These are phyloP conservation scores for Ophion slaviceki DNA, from an alignment of 2,888 invertebrate genomes.

Conservation along the genomic window DNA sequence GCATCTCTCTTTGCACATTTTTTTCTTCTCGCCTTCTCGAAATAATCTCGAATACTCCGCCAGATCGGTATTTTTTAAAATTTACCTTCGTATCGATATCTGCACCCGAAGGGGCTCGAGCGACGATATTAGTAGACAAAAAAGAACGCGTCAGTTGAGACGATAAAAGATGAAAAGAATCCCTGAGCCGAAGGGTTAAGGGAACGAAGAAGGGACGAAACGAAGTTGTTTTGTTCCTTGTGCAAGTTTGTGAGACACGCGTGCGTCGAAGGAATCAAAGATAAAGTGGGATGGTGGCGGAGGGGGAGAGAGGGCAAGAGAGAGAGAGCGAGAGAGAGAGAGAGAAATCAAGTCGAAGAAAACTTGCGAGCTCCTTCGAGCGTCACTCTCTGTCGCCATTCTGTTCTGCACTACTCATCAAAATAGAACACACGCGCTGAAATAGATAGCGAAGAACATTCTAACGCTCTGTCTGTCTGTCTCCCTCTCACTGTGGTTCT, in stretches of 20 bases:
- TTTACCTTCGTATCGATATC: not conserved
- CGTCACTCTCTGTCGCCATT: conserved; percentile 68
- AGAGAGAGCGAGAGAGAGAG: conserved; percentile 47
- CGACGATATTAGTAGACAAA: not conserved
- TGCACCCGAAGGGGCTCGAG: not conserved
- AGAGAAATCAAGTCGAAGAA: conserved; percentile 45
- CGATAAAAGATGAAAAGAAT: not conserved
- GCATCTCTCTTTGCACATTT: conserved; percentile 19
- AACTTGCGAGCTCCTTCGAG: conserved; percentile 63
- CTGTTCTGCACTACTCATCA: conserved; percentile 67
- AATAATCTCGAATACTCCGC: not conserved
- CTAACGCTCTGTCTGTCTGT: conserved; percentile 51
- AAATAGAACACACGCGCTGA: conserved; percentile 67
- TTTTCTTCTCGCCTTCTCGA: conserved; percentile 4
- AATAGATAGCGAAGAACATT: conserved; percentile 64
- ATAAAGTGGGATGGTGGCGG: conserved; percentile 57
- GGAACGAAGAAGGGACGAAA: not conserved
- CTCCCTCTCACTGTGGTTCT: conserved; percentile 26
- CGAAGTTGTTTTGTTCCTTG: not conserved
- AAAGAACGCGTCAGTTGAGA: not conserved
- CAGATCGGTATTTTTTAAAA: not conserved
- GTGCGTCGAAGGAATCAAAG: conserved; percentile 52
- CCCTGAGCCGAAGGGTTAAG: not conserved
- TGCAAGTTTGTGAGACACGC: conserved; percentile 44
- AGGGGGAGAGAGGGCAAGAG: conserved; percentile 49